Evolutionary conservation across 2,888 invertebrate species (phyloP).

Genomic region (Sesia bembeciformis): DNA sequence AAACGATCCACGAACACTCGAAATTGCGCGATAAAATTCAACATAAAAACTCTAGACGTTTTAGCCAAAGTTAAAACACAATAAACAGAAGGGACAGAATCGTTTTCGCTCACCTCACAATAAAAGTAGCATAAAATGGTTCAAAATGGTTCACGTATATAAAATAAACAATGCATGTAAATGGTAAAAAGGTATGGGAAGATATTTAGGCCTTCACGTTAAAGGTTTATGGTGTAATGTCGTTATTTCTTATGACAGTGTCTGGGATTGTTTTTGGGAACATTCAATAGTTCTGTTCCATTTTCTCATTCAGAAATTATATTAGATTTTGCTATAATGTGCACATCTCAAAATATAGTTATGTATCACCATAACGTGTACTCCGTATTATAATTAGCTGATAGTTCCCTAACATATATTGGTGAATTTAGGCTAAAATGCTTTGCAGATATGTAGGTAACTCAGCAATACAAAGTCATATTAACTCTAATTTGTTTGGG

Average conservation of each 20-base stretch:
- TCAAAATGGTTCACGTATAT: conserved; percentile 30
- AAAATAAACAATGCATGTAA: conserved; percentile 36
- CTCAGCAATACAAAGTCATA: too few relatives aligned
- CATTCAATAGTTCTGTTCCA: conserved; percentile 12
- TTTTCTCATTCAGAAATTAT: too few relatives aligned
- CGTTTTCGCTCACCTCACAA: conserved; percentile 35
- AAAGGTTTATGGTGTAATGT: conserved; percentile 43
- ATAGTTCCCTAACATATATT: too few relatives aligned
- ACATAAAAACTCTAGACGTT: conserved; percentile 38
- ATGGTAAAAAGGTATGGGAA: conserved; percentile 15
- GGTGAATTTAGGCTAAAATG: too few relatives aligned
- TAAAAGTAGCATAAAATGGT: conserved; percentile 38
- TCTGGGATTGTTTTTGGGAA: conserved; percentile 27
- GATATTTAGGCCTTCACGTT: conserved; percentile 27
- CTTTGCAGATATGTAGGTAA: too few relatives aligned
- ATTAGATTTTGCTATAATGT: too few relatives aligned
- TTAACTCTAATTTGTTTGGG: too few relatives aligned
- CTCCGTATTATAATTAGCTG: too few relatives aligned
- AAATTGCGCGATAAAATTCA: conserved; percentile 12
- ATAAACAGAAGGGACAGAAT: conserved; percentile 31
- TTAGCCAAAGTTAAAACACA: conserved; percentile 29
- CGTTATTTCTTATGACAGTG: conserved; percentile 48
- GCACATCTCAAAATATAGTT: too few relatives aligned
- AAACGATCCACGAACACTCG: conserved; percentile 4
- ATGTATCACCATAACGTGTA: too few relatives aligned